Base-by-base conservation (phyloP, 2,888 invertebrate genomes). In the Eugnorisma glareosa region DNA sequence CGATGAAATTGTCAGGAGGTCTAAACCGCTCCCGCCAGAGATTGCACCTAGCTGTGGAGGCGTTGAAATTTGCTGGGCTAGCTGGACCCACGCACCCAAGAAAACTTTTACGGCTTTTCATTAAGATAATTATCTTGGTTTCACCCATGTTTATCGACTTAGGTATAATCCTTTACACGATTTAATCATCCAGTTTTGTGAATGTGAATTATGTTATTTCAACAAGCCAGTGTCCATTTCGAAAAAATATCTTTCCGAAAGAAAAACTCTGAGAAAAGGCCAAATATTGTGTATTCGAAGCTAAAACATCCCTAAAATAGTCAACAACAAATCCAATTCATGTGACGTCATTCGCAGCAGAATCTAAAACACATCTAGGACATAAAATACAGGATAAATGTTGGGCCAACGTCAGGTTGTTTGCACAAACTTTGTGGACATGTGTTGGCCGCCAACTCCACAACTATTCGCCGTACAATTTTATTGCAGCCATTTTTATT, bases 401-500 rank as follows among this genome's bases (percentile, higher is more conserved):
- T 78, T 77, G 66, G 61, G 24, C 69, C 67, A 71, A 74, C 54
- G 48, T 70, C 51, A 68, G 61, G 76, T 61, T 77, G 64, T 74
- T 64, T 67, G 77, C n/a, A 43, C 66, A 63, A 74, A 81, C 57
- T 74, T 84, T 59, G 77, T 57, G 59, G 48, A 76, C 76, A 83
- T 67, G 69, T 84, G 84, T 77, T 73, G 71, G 59, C 54, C 57
- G 37, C 76, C 64, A 80, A 81, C 73, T 73, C 54, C 40, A 63
- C 75, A 77, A 84, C 75, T 84, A 75, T 84, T 79, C 64, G 67
- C 43, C 67, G 64, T 72, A 51, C 51, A 75, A 28, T 73, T 82
- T 84, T 84, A 84, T 84, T 73, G 75, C 61, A 7, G 1, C 45
- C 43, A 83, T 77, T 77, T 84, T 72, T 84, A 81, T 81, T 64